Conservation (phyloP, 2,797 vertebrate species). For the Graptemys geographica region DNA sequence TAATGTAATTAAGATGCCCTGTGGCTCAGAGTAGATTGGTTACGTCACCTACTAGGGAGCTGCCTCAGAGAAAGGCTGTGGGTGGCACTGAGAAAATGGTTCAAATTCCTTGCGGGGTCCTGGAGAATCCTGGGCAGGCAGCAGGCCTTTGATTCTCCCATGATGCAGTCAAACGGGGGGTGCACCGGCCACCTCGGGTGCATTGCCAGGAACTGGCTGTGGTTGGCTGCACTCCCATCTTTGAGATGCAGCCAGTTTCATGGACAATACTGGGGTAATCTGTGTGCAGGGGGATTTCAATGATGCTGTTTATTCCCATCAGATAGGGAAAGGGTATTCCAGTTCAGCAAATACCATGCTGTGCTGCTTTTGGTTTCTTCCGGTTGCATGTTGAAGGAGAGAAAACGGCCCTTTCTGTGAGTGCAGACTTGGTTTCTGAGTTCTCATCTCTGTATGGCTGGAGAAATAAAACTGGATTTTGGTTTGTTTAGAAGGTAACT, state of each 20-base stretch:
- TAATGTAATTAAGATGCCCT: conserved; percentile 63
- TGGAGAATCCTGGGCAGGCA: not conserved
- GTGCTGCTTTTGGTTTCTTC: no score
- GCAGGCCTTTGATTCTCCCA: not conserved
- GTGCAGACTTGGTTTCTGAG: no score
- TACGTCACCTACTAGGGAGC: conserved; percentile 19
- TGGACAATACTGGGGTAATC: not conserved
- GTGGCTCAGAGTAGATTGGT: conserved; percentile 33
- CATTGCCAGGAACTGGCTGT: not conserved
- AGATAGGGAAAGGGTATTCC: no score
- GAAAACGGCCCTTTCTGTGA: no score
- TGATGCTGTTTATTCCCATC: no score
- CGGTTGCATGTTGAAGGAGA: no score
- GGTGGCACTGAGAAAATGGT: not conserved
- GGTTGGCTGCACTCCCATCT: not conserved
- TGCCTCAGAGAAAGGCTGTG: rapidly evolving
- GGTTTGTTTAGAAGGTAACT: no score
- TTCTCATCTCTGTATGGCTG: no score
- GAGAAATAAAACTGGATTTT: no score
- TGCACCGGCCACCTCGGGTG: not conserved
- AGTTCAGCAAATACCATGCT: no score
- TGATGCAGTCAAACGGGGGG: not conserved
- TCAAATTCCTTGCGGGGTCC: not conserved
- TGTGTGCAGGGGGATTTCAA: no score
- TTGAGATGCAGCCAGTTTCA: rapidly evolving